Conservation (phyloP, 2,888 invertebrate species). For the Dolichomitus sp. region DNA sequence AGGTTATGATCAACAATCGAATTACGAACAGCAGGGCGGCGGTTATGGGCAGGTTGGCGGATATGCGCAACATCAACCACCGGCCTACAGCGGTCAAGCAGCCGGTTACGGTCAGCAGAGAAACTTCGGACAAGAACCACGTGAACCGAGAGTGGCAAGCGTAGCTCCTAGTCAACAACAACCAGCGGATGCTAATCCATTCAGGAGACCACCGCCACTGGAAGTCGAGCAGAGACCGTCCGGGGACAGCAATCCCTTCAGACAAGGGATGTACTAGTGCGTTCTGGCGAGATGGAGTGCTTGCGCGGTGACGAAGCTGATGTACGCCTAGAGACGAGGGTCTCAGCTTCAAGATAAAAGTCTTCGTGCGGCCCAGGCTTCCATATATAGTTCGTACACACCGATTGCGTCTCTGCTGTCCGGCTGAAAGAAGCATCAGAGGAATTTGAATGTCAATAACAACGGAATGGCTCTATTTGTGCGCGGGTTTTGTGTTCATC, state of each 20-base stretch:
- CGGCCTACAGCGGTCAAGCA: conserved; percentile 54
- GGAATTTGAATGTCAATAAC: conserved; percentile 27
- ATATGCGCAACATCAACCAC: conserved; percentile 70
- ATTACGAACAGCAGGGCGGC: conserved; percentile 66
- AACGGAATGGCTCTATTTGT: conserved; percentile 17
- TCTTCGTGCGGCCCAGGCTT: conserved; percentile 84
- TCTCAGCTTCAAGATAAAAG: conserved; percentile 74
- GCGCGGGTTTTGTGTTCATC: conserved; percentile 35
- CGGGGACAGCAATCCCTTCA: conserved; percentile 92
- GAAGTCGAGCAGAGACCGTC: conserved; percentile 87
- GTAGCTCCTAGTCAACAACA: conserved; percentile 63
- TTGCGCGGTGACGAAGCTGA: conserved; percentile 51
- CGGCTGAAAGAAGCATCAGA: conserved; percentile 28
- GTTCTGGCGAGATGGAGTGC: conserved; percentile 50
- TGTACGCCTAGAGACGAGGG: conserved; percentile 54
- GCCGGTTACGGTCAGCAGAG: conserved; percentile 60
- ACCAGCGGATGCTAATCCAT: conserved; percentile 84
- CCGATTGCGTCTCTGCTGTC: conserved; percentile 56
- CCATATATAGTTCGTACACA: conserved; percentile 76
- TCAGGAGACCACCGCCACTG: conserved; percentile 86
- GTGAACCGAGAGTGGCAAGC: conserved; percentile 58
- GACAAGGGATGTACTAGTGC: conserved; percentile 90
- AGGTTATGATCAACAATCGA: conserved; percentile 66
- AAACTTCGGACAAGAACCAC: conserved; percentile 66
- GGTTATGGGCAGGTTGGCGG: conserved; percentile 66